phyloP scores from a whole-genome alignment of 30 jellyfish, hydroid and myxozoan species.

The Pseudorhiza aurosa region DNA sequence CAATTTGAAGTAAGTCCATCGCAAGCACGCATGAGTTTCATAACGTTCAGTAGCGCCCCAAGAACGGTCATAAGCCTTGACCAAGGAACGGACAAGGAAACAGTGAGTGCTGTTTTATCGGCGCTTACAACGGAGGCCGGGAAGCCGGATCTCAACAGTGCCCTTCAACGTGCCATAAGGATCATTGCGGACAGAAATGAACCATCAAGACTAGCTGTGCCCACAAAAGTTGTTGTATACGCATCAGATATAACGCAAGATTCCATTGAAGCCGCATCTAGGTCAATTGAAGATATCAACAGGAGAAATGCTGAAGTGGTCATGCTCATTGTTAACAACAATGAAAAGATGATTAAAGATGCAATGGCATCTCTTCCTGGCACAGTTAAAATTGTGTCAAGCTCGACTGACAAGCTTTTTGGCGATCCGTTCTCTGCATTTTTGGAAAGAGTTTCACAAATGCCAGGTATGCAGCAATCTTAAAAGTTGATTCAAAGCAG shows the following conservation, averaged over 20 bases:
- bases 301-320: conserved; percentile 19
- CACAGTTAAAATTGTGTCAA: conserved; percentile 11
- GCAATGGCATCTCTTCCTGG: conserved; percentile 27
- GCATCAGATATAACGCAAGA: conserved; percentile 30
- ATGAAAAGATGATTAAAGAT: conserved; percentile 2
- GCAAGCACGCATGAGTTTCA: conserved; percentile 22
- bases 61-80: conserved; percentile 26
- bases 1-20: conserved; percentile 45
- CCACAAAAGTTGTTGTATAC: conserved; percentile 35
- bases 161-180: conserved; percentile 40
- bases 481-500: too few relatives aligned
- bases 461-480: conserved; percentile 33
- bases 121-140: conserved; percentile 18
- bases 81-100: conserved; percentile 37
- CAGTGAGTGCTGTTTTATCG: conserved; percentile 9
- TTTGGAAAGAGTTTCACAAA: conserved; percentile 25
- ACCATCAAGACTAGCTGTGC: conserved; percentile 29
- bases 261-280: conserved; percentile 22
- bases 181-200: conserved; percentile 34
- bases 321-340: conserved; percentile 10
- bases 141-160: conserved; percentile 18
- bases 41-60: conserved; percentile 48
- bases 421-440: conserved; percentile 52
- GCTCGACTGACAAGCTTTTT: conserved; percentile 7
- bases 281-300: conserved; percentile 6